Base-by-base conservation (phyloP, 92 coral and sea anemone genomes). In the Phymanthus crucifer region DNA sequence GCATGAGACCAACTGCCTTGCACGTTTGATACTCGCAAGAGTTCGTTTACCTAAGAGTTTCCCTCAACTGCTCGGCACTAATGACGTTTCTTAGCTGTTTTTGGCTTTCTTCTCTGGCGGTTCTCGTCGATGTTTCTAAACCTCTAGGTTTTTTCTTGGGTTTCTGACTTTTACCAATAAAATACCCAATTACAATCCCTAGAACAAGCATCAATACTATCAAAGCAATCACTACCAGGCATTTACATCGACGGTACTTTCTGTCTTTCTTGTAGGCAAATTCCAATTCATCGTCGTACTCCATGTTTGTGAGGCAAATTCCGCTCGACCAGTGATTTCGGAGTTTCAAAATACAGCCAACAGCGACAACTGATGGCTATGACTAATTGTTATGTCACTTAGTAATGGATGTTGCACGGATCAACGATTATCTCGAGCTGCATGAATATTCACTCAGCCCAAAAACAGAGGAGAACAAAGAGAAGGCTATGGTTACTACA, bases 101-200 rank as follows among this genome's bases (percentile, higher is more conserved):
- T 29, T 19, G 26, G 27, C n/a, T 54, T 29, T 54, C 64, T 54
- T n/a, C 29, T 23, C 84, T 85, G 16, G 66, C 79, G n/a, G 78
- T 78, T 6, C 76, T 78, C 1, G 72, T 32, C 40, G 61, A 54
- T 73, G 7, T 48, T 34, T 80, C 32, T 12, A 40, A 14, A 14
- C 19, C 48, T 6, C 14, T 40, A 1, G 32, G 12, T 14, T 71
- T 40, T 26, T 38, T 18, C 8, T n/a, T 7, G 5, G 79, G 32
- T 40, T 64, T 47, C 1, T 75, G 80, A 27, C 67, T 32, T 71
- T 87, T 87, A 31, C 72, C 61, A 46, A 82, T 74, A 8, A 89
- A 68, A 50, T 54, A 85, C 9, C 93, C 93, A 40, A 89, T 85
- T 56, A 89, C 23, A 32, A 89, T 71, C 0, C 93, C 93, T 40